Evolutionary conservation across 2,888 invertebrate genomes (phyloP).

Genomic region (Tetragonisca angustula): DNA sequence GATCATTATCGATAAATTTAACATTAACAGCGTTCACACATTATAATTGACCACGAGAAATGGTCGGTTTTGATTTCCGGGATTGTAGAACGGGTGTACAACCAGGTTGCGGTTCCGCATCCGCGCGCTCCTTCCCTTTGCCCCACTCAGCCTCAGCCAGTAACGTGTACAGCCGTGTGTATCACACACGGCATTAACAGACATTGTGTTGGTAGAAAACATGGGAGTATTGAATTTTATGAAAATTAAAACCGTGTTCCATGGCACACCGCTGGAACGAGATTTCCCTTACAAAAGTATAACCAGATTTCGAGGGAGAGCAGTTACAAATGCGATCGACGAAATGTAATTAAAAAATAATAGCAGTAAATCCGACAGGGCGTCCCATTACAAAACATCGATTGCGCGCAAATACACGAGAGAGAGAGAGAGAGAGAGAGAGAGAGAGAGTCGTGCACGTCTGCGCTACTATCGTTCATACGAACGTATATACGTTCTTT

Average conservation of each 20-base stretch:
- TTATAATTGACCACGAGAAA: conserved; percentile 69
- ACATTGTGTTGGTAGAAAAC: conserved; percentile 50
- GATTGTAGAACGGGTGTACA: conserved; percentile 65
- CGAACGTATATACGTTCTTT: conserved; percentile 10
- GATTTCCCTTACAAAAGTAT: conserved; percentile 58
- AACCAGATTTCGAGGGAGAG: conserved; percentile 33
- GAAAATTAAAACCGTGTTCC: conserved; percentile 70
- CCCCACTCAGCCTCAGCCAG: conserved; percentile 32
- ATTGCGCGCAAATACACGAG: conserved; percentile 11
- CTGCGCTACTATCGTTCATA: conserved; percentile 2
- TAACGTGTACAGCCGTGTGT: conserved; percentile 25
- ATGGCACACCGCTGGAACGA: conserved; percentile 27
- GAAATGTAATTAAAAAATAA: conserved; percentile 69
- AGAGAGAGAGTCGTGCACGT: not conserved
- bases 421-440: too few relatives aligned
- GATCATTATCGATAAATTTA: conserved; percentile 57
- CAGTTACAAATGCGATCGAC: conserved; percentile 58
- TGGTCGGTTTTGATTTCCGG: conserved; percentile 74
- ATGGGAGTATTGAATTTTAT: conserved; percentile 67
- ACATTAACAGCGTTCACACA: conserved; percentile 27
- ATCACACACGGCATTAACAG: conserved; percentile 34
- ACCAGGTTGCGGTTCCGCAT: conserved; percentile 72
- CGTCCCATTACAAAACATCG: conserved; percentile 58
- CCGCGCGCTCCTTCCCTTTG: conserved; percentile 59
- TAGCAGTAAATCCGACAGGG: conserved; percentile 58